Conservation (phyloP, 2,888 invertebrate species). For the Noctua fimbriata region DNA sequence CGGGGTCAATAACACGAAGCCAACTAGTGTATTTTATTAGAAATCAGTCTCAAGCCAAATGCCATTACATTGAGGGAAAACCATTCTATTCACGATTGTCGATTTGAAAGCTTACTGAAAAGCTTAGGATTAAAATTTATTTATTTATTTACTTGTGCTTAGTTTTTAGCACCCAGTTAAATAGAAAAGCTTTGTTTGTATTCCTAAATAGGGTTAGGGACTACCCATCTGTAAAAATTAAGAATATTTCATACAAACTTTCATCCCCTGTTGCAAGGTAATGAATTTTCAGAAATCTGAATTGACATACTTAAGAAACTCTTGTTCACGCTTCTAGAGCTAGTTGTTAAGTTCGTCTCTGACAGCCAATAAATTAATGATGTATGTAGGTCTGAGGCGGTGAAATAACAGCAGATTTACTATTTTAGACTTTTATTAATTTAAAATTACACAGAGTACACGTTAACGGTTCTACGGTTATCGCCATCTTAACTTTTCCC, state of each 20-base stretch:
- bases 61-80: slow-evolving; percentile 28
- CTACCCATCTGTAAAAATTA: background rate
- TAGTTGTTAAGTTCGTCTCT: background rate
- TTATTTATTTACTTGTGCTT: background rate
- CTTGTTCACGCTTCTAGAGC: background rate
- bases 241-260: background rate
- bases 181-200: background rate
- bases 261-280: background rate
- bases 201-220: background rate
- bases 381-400: no score
- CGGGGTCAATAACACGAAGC: slow-evolving; percentile 46
- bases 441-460: no score
- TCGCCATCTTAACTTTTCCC: no score
- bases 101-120: background rate
- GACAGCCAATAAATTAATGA: background rate
- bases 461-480: no score
- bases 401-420: no score
- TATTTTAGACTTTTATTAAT: no score
- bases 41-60: slow-evolving; percentile 48
- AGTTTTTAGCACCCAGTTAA: background rate
- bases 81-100: slow-evolving; percentile 9
- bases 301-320: background rate
- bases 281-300: background rate
- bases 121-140: background rate
- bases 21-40: slow-evolving; percentile 52